phyloP scores from a whole-genome alignment of 2,888 invertebrate genomes.

The Pseudolycoriella hygida region DNA sequence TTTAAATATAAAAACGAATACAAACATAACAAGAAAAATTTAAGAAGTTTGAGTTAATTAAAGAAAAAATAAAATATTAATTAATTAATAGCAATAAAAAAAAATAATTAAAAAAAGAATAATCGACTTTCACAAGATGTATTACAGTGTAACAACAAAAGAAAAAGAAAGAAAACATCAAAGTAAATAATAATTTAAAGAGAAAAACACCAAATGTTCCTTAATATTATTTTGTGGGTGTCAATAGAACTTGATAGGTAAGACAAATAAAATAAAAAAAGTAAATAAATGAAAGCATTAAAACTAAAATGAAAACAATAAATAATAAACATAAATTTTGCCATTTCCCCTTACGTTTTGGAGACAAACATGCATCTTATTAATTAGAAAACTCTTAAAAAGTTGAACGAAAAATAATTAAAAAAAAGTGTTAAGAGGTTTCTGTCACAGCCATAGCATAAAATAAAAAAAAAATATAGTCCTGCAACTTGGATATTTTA shows the following conservation, averaged over 20 bases:
- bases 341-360: constrained; percentile 1
- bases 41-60: too few species aligned
- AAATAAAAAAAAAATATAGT: background rate
- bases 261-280: background rate
- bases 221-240: background rate
- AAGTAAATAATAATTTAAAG: background rate
- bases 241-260: background rate
- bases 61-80: too few species aligned
- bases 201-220: background rate
- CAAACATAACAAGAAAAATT: too few species aligned
- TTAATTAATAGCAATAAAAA: too few species aligned
- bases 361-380: background rate
- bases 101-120: too few species aligned
- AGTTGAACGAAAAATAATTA: too few species aligned
- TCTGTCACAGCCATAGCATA: background rate
- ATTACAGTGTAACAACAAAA: background rate
- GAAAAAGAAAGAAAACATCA: background rate
- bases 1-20: background rate
- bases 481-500: too few species aligned
- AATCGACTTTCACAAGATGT: background rate
- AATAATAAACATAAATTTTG: background rate
- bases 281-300: background rate
- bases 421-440: background rate
- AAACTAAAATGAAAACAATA: background rate
- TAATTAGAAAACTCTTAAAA: background rate